phyloP scores from a whole-genome alignment of 2,888 invertebrate species.

The Erebia aethiops region DNA sequence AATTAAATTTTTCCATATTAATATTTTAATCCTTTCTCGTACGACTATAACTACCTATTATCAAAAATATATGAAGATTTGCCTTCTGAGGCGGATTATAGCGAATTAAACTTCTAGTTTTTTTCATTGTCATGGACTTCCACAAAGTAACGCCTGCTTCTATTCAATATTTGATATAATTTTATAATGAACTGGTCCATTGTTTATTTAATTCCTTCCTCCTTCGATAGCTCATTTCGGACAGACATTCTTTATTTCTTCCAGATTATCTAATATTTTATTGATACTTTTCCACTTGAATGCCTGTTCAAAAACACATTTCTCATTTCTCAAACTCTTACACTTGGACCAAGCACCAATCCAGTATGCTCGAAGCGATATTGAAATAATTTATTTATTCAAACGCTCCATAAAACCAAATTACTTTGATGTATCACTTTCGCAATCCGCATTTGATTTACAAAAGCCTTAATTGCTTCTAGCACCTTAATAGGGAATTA shows the following conservation, averaged over 20 bases:
- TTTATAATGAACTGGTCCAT: no score
- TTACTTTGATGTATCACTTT: slow-evolving; percentile 5
- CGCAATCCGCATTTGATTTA: slow-evolving; percentile 6
- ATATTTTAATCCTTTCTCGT: no score
- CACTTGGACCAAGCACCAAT: neutral
- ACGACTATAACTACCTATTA: no score
- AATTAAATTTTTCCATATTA: neutral
- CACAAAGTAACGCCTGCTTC: no score
- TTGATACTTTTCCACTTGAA: neutral
- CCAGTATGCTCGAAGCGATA: slow-evolving; percentile 12
- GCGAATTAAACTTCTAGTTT: no score
- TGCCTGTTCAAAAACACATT: neutral
- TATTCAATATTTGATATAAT: no score
- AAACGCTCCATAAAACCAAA: slow-evolving; percentile 10
- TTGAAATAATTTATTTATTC: slow-evolving; percentile 17
- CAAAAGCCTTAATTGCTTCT: neutral
- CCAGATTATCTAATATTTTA: neutral
- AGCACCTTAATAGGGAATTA: neutral
- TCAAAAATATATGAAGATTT: no score
- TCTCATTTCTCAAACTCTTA: neutral
- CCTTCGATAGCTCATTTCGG: no score
- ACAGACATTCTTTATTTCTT: neutral
- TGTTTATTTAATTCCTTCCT: no score
- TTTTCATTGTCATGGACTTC: no score
- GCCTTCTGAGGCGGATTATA: no score